phyloP scores from a whole-genome alignment of 1,140 invertebrate genomes.

The Psilanteris sp. region DNA sequence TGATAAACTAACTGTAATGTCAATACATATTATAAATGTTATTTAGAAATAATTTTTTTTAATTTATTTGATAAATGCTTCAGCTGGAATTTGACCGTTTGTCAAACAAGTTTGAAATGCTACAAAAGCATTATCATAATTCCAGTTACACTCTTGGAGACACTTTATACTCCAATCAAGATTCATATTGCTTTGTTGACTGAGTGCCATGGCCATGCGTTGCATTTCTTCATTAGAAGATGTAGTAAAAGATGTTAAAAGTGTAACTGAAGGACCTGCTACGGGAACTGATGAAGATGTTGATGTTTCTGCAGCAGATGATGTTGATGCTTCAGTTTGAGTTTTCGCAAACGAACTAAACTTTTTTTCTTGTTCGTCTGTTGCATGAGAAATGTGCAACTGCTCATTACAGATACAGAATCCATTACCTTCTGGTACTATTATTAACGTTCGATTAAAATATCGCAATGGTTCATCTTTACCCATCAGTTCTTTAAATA shows the following conservation, averaged over 20 bases:
- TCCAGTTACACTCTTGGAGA: slow-evolving; percentile 91
- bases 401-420: slow-evolving; percentile 94
- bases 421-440: slow-evolving; percentile 87
- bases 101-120: slow-evolving; percentile 89
- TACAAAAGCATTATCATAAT: slow-evolving; percentile 86
- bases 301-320: not conserved
- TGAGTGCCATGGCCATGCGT: slow-evolving; percentile 86
- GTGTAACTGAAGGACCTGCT: not conserved
- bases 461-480: slow-evolving; percentile 82
- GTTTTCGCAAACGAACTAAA: not conserved
- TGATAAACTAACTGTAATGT: too few relatives aligned
- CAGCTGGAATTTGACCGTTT: slow-evolving; percentile 87
- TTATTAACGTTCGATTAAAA: slow-evolving; percentile 89
- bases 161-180: slow-evolving; percentile 91
- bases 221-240: slow-evolving; percentile 81
- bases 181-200: slow-evolving; percentile 91
- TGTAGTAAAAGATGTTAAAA: not conserved
- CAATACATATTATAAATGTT: too few relatives aligned
- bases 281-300: not conserved
- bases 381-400: slow-evolving; percentile 87
- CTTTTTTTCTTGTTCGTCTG: slow-evolving; percentile 73
- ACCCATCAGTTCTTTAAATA: slow-evolving; percentile 85
- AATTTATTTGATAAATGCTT: slow-evolving; percentile 86
- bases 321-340: not conserved
- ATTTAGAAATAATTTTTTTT: not conserved